Evolutionary conservation across 2,113 vertebrate species (phyloP).

Genomic region (Picathartes gymnocephalus): DNA sequence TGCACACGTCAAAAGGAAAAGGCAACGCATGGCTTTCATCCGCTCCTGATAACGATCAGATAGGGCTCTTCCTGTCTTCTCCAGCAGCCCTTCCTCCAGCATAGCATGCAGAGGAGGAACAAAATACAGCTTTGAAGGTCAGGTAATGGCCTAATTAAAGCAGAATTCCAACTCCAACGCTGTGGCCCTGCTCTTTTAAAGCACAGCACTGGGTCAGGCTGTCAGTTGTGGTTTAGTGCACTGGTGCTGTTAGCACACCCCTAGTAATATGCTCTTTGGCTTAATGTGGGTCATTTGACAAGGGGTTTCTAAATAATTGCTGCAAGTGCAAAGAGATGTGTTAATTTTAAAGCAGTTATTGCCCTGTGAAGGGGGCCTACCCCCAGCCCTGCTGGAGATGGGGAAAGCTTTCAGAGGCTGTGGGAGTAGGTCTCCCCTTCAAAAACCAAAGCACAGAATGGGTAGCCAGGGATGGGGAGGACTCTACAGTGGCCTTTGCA

Average conservation of each 20-base stretch:
- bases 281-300: conserved; percentile 36
- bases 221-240: conserved; percentile 13
- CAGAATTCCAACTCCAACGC: conserved; percentile 8
- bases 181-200: background rate
- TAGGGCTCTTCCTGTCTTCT: conserved; percentile 43
- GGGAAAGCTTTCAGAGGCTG: background rate
- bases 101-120: conserved; percentile 8
- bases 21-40: conserved; percentile 45
- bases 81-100: conserved; percentile 28
- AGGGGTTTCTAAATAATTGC: conserved; percentile 44
- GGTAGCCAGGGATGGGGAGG: background rate
- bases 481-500: background rate
- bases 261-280: background rate
- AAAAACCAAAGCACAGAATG: background rate
- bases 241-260: background rate
- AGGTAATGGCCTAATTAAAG: conserved; percentile 44
- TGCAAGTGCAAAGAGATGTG: background rate
- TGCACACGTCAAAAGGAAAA: conserved; percentile 48
- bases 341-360: background rate
- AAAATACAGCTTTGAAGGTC: conserved; percentile 47
- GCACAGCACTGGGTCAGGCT: background rate
- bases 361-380: background rate
- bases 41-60: background rate
- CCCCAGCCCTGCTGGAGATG: background rate
- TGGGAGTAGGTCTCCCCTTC: background rate